phyloP scores from a whole-genome alignment of 2,113 vertebrate genomes.

The Potamarius usumacintae region DNA sequence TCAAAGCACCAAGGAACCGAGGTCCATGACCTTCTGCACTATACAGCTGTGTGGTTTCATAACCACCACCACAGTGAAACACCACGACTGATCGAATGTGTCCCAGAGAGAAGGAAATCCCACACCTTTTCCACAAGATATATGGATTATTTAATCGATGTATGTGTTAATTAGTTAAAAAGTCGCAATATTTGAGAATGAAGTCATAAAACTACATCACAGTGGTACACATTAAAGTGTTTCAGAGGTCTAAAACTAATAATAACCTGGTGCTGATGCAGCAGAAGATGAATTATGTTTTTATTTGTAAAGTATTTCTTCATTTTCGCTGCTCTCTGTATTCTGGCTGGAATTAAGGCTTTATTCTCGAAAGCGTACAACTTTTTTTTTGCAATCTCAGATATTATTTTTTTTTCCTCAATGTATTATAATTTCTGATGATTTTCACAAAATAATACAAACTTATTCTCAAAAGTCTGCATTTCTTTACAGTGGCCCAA shows the following conservation, averaged over 20 bases:
- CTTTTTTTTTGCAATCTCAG: neutral
- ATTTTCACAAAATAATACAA: neutral
- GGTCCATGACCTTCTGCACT: neutral
- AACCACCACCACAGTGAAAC: neutral
- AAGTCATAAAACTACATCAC: too few species aligned
- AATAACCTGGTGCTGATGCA: neutral
- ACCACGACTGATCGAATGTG: neutral
- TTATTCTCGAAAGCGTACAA: neutral
- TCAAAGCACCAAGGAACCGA: neutral
- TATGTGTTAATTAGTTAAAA: too few species aligned
- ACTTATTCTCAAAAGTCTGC: neutral
- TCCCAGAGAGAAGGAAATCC: neutral
- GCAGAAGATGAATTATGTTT: neutral
- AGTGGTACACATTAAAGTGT: neutral
- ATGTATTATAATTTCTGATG: neutral
- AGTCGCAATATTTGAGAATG: neutral
- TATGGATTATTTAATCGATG: too few species aligned
- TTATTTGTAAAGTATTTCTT: neutral
- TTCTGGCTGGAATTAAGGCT: neutral
- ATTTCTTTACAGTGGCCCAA: neutral
- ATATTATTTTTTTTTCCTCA: neutral
- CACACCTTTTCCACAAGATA: neutral
- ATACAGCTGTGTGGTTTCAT: neutral
- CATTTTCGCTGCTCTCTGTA: neutral
- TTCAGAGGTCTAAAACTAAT: neutral